Evolutionary conservation across 2,113 vertebrate genomes (phyloP), one percentile per base, ranked within the genome.

Genomic region (Megaptera novaeangliae): DNA sequence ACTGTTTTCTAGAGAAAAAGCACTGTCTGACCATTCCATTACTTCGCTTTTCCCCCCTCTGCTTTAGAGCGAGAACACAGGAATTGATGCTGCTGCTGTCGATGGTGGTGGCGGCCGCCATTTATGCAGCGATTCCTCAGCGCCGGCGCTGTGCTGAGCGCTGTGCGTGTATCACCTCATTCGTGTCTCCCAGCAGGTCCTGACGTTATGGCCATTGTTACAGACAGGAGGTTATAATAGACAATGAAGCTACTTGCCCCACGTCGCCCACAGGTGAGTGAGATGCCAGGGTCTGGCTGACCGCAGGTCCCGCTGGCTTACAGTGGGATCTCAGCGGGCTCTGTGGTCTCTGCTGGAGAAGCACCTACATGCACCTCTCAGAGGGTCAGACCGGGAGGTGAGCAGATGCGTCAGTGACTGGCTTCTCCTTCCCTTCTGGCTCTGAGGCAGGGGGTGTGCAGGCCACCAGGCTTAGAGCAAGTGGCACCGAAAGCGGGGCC

Each of bases 81-180:
- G 44, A 57, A 34, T 6, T 27, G 36, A 61, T 61, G 6, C 23
- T 2, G 3, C 10, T 25, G 21, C 15, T 44, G 55, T 15, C 2
- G 29, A 6, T 9, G 6, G 29, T 13, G 39, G 6, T 5, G 55
- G 31, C 0, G 20, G 3, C 36, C 25, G 2, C 25, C 11, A 2
- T 5, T 10, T 1, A 17, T 12, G 91, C 44, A 52, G 57, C 0
- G n/a, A 25, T 84, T 34, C 68, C 34, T 34, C 15, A 13, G 66
- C 0, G 18, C 41, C 55, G 3, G 5, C 2, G 2, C 39, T 36
- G 49, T 15, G 55, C 34, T 3, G 21, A 61, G 29, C 49, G 2
- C 64, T 27, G n/a, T 12, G 27, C 34, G 3, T 23, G 44, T 6
- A 8, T 49, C 31, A 23, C n/a, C 20, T 41, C 29, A 8, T 63